A percentile compares a stretch with the other conserved stretches of the same genome.
These are phyloP conservation scores for Capromys pilorides DNA, from an alignment of 2,797 vertebrate genomes.

Conservation along the genomic window DNA sequence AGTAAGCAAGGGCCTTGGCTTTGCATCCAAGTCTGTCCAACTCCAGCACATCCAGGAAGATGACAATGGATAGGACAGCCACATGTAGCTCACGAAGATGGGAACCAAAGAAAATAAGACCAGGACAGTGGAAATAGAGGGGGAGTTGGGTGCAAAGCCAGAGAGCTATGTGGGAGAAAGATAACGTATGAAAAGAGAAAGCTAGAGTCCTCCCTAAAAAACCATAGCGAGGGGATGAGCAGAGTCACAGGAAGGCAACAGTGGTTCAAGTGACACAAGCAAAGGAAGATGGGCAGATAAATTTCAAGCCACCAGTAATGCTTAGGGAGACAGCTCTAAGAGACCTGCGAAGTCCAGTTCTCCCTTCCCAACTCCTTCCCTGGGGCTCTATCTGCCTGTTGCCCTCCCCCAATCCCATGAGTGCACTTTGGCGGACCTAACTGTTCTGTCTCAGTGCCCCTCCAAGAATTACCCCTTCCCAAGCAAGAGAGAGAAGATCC, in stretches of 20 bases:
- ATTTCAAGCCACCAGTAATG: background rate
- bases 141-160: background rate
- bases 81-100: background rate
- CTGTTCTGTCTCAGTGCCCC: background rate
- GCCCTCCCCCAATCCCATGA: background rate
- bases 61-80: background rate
- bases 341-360: background rate
- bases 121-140: background rate
- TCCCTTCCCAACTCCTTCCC: background rate
- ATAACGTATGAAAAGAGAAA: background rate
- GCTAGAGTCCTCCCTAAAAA: background rate
- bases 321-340: background rate
- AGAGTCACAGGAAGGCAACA: background rate
- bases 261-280: background rate
- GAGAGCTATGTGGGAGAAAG: background rate
- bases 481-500: background rate
- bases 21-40: background rate
- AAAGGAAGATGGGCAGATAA: background rate
- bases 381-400: background rate
- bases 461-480: constrained; percentile 50
- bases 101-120: background rate
- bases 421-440: background rate
- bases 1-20: background rate
- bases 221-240: background rate
- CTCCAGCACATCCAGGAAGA: background rate